Conservation (phyloP, 2,113 vertebrate genomes). For the Podarcis cretensis region DNA sequence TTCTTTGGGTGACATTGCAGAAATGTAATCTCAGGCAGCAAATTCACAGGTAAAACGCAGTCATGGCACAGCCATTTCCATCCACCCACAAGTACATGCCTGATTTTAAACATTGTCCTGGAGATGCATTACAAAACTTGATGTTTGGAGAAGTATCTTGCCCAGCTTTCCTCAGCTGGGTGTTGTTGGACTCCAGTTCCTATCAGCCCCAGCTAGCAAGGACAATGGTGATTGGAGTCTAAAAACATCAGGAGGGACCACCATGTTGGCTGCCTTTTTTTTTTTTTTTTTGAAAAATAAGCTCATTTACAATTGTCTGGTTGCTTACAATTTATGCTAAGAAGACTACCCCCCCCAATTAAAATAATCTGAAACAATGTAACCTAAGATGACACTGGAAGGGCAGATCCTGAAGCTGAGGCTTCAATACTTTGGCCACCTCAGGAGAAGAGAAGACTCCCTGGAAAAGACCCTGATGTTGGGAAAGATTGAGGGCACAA, state of each 20-base stretch:
- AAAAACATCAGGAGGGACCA: no score
- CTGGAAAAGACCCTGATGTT: no score
- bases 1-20: constrained; percentile 2
- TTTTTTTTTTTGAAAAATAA: no score
- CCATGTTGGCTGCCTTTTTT: no score
- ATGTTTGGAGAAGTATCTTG: neutral
- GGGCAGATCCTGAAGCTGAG: no score
- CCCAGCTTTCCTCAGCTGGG: no score
- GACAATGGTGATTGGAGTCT: no score
- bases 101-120: neutral
- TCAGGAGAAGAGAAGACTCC: no score
- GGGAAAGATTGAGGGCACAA: no score
- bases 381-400: neutral
- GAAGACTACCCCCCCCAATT: neutral
- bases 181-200: no score
- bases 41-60: neutral
- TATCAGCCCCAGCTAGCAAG: no score
- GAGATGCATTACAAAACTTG: neutral
- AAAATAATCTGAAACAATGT: neutral
- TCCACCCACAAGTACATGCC: neutral
- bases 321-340: neutral
- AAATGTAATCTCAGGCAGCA: neutral
- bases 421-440: no score
- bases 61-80: neutral
- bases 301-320: neutral